Evolutionary conservation across 2,113 vertebrate genomes (phyloP).

Genomic region (Cricetomys ansorgei): DNA sequence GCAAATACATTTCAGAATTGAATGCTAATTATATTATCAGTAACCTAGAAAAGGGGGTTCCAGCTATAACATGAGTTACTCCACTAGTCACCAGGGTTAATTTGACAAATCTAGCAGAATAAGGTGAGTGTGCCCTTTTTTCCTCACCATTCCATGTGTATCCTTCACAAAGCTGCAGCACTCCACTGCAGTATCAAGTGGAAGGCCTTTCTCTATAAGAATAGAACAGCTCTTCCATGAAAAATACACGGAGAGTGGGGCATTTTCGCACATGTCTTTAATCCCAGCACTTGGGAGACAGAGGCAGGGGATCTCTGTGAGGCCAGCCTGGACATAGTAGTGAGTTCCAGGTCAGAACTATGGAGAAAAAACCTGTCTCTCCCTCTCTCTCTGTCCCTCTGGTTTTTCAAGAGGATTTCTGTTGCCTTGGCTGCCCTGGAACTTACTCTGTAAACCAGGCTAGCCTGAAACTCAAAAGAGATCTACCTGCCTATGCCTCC

Average conservation of each 20-base stretch:
- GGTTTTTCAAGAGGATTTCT: too few relatives aligned
- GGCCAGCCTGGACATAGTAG: background rate
- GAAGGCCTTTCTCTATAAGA: background rate
- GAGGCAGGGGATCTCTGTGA: background rate
- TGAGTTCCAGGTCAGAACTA: background rate
- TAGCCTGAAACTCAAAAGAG: too few relatives aligned
- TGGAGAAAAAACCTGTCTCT: too few relatives aligned
- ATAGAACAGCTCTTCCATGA: background rate
- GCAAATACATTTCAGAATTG: background rate
- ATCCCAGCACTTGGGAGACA: background rate
- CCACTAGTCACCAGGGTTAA: background rate
- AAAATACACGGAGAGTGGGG: background rate
- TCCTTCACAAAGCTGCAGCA: background rate
- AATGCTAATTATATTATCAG: background rate
- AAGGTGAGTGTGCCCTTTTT: background rate
- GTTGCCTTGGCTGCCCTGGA: too few relatives aligned
- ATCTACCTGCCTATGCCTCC: too few relatives aligned
- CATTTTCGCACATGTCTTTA: background rate
- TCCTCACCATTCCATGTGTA: background rate
- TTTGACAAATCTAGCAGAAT: background rate
- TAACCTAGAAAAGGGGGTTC: background rate
- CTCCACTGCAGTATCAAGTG: background rate
- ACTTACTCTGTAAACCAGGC: too few relatives aligned
- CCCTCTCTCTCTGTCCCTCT: too few relatives aligned
- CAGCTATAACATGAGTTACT: background rate